Percentiles rank a stretch among this genome's conserved stretches.
Evolutionary conservation across 2,113 vertebrate genomes (phyloP).

Genomic region (Thinocorus orbignyianus): DNA sequence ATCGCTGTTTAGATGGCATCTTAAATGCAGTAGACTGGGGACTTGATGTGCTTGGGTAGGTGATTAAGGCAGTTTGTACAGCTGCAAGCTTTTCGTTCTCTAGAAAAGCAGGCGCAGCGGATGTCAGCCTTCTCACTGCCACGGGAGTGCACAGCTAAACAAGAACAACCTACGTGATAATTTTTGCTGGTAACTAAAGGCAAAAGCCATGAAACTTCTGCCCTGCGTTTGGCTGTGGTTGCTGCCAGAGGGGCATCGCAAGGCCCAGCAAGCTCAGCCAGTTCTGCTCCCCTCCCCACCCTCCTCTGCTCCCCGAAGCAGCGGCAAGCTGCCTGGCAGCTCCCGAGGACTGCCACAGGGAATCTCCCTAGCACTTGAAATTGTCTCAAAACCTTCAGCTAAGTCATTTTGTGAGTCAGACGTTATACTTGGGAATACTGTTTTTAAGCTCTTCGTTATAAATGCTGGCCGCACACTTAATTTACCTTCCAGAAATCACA

Average conservation of each 20-base stretch:
- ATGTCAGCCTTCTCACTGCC: neutral
- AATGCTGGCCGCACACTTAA: neutral
- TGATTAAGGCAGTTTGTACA: neutral
- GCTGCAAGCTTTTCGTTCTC: neutral
- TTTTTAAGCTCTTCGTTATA: neutral
- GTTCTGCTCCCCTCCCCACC: neutral
- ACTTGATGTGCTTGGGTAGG: accelerated
- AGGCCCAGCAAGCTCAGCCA: accelerated
- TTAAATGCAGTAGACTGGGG: neutral
- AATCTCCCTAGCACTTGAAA: accelerated
- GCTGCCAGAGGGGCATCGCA: accelerated
- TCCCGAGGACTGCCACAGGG: neutral
- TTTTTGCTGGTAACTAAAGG: neutral
- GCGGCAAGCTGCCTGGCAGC: accelerated
- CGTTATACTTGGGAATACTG: neutral
- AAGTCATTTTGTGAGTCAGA: neutral
- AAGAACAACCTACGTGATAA: neutral
- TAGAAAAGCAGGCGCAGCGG: neutral
- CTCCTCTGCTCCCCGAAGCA: accelerated
- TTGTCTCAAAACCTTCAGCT: neutral
- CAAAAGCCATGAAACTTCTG: neutral
- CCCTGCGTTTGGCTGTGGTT: no score
- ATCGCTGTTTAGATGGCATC: neutral
- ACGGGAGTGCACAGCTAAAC: accelerated
- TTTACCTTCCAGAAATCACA: neutral